Base-by-base conservation (phyloP, 2,113 vertebrate species). In the Montifringilla adamsi region DNA sequence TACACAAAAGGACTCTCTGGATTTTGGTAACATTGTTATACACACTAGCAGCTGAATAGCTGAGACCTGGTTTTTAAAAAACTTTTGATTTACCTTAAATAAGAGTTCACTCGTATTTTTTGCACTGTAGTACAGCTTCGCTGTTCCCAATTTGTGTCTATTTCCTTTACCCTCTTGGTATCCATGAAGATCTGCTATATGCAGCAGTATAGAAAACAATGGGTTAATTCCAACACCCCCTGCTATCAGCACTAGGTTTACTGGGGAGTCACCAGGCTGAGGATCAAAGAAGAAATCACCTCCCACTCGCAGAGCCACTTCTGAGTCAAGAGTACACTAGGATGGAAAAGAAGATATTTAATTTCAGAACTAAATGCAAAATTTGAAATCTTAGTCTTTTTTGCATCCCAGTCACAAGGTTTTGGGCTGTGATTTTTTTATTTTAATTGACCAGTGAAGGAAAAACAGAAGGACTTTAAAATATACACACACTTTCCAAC, bases 161-260 rank as follows among this genome's bases (percentile, higher is more conserved):
- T 55, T 92, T 86, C 92, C 96, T 88, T 95, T 97, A 56, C 85
- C 62, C 9, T 47, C 96, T 79, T 81, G 86, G 31, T 96, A 94
- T 78, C 87, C 97, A 72, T 98, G 98, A 86, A 99, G 98, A 92
- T 99, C 98, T 16, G 97, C 96, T 10, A 97, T 33, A 87, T 99
- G 99, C 74, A 98, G 96, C 93, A 99, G 98, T 95, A 99, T 99
- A 89, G 99, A 99, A 96, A 99, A 98, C 88, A 99, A 97, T 14
- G 99, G 99, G 96, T 99, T 99, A 97, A 99, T 99, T 70, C 99
- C 99, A 5, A 99, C 99, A 21, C 99, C 99, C 22, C 99, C 99
- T 15, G 99, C 99, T 80, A 99, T 98, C 94, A 99, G 95, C 87
- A 99, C 97, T 44, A 99, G 95, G 91, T 99, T 98, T 94, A 98